Evolutionary conservation across 2,113 vertebrate genomes (phyloP).

Genomic region (Suricata suricatta): DNA sequence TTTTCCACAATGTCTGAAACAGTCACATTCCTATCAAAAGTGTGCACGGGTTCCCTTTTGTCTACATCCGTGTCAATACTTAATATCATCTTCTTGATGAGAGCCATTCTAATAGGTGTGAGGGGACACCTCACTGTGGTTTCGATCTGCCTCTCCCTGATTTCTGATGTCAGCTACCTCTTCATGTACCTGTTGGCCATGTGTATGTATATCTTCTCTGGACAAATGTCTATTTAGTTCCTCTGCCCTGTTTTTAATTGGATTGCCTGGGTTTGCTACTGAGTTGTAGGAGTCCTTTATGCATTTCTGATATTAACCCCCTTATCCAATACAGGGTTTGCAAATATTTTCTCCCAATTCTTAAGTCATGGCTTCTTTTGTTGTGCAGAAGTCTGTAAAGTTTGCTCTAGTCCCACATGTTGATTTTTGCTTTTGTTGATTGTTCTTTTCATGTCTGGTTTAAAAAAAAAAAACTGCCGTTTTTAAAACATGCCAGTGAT

Average conservation of each 20-base stretch:
- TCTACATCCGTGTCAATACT: not conserved
- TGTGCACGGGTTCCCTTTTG: not conserved
- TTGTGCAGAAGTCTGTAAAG: not conserved
- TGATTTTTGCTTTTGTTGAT: not conserved
- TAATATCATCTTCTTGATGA: not conserved
- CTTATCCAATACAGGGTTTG: not conserved
- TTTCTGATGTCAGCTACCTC: not conserved
- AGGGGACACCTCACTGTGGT: not conserved
- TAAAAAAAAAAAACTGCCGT: too few relatives aligned
- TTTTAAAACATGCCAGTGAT: not conserved
- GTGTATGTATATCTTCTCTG: too few relatives aligned
- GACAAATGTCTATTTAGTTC: too few relatives aligned
- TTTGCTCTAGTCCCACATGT: not conserved
- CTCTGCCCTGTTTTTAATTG: not conserved
- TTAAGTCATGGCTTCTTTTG: not conserved
- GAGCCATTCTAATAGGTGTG: not conserved
- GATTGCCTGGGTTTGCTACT: not conserved
- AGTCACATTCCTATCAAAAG: not conserved
- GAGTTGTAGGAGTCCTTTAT: not conserved
- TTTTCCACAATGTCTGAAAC: not conserved
- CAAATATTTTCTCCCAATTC: not conserved
- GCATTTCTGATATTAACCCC: not conserved
- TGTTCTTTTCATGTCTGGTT: not conserved
- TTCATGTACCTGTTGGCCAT: not conserved
- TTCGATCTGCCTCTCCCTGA: not conserved